These are phyloP conservation scores for Channa striata DNA, from an alignment of 2,797 vertebrate genomes.

Conservation along the genomic window DNA sequence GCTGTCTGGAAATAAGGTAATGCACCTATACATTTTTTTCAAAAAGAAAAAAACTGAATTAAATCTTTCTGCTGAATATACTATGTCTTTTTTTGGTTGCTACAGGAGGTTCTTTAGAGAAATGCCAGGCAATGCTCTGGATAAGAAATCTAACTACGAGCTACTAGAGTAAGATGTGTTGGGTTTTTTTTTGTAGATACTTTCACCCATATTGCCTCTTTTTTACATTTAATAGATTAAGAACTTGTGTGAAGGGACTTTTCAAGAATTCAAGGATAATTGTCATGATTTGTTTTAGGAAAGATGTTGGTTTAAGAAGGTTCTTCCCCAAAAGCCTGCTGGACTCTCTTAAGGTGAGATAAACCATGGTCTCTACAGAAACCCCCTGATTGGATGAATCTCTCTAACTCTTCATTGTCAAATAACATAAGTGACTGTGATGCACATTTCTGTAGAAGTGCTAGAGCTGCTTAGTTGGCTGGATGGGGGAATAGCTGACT, in stretches of 20 bases:
- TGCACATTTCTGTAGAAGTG: slow-evolving; percentile 9
- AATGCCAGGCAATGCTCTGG: slow-evolving; percentile 97
- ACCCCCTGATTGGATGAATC: neutral
- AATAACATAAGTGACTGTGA: slow-evolving; percentile 4
- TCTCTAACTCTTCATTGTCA: neutral
- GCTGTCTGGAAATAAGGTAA: slow-evolving; percentile 98
- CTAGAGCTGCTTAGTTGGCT: neutral
- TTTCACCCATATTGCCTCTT: neutral
- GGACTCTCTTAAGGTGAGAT: slow-evolving; percentile 95
- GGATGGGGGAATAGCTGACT: slow-evolving; percentile 13
- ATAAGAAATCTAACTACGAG: slow-evolving; percentile 99
- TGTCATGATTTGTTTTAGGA: slow-evolving; percentile 79
- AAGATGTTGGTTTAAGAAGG: slow-evolving; percentile 96
- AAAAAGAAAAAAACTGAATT: neutral
- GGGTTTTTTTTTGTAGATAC: neutral
- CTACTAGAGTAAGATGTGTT: slow-evolving; percentile 97
- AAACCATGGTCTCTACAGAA: neutral
- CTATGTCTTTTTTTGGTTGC: slow-evolving; percentile 1
- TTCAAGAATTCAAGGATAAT: neutral
- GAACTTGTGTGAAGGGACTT: neutral
- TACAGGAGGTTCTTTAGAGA: slow-evolving; percentile 96
- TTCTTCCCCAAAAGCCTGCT: slow-evolving; percentile 98
- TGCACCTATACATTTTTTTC: neutral
- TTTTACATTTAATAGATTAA: neutral
- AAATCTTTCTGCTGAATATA: neutral